Evolutionary conservation across 2,113 vertebrate species (phyloP), one percentile per base, ranked within the genome.

Genomic region (Leuciscus idus): DNA sequence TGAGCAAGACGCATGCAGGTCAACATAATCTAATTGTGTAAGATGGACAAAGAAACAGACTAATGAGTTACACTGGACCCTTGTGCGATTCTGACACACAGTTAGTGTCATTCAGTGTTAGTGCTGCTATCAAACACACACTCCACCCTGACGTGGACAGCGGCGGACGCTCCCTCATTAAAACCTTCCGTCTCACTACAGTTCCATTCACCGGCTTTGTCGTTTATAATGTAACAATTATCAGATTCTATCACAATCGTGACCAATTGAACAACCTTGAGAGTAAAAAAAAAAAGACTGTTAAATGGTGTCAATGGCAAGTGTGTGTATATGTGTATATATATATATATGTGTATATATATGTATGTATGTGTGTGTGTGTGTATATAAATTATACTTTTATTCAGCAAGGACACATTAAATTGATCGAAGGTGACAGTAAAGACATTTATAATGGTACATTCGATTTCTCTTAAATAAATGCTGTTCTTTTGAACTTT

Each of bases 1-100:
- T 75, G 82, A 48, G 86, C 36, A 1, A 68, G 70, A 76, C 57
- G 26, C 73, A 81, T 66, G 21, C 73, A 89, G 85, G 90, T 88
- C 88, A 85, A 80, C 78, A 46, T 88, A 85, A 89, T 88, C 66
- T 87, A 85, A 89, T 90, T 89, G 81, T 48, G 19, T 43, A 39
- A 50, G 68, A 64, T 30, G 30, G 82, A 88, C 75, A 64, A 79
- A 86, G 84, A 57, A 33, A 70, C n/a, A 30, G 15, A 55, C 13
- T 55, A 13, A 13, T 73, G 70, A 6, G 39, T 77, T 55, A 77
- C 48, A 55, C n/a, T 77, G n/a, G 74, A 17, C 48, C 4, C n/a
- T 76, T 52, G 26, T 74, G 61, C 61, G 78, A 68, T 86, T 70
- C 72, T 57, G 78, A 70, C 62, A 78, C 83, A 62, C 77, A 84